Evolutionary conservation across 2,888 invertebrate species (phyloP).

Genomic region (Xanthorhoe designata): DNA sequence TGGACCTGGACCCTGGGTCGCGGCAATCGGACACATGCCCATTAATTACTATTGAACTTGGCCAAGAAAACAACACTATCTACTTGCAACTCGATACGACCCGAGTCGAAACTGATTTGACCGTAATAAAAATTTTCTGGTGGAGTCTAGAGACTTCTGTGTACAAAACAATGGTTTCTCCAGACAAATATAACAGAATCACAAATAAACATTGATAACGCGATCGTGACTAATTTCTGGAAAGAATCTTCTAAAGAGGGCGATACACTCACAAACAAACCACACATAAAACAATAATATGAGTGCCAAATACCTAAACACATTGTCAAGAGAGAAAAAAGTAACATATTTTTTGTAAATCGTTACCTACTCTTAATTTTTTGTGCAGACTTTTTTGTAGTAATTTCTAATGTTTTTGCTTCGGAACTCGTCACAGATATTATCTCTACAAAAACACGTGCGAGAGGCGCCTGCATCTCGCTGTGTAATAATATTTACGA

Average conservation of each 20-base stretch:
- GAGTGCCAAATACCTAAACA: neutral
- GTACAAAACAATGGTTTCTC: neutral
- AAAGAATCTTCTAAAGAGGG: neutral
- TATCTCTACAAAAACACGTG: neutral
- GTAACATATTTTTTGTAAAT: neutral
- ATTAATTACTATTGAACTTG: neutral
- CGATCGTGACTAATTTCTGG: neutral
- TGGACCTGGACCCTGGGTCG: neutral
- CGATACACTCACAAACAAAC: neutral
- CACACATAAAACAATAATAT: neutral
- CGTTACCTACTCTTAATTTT: neutral
- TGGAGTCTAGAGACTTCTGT: neutral
- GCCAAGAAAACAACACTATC: neutral
- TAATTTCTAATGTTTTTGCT: constrained; percentile 1
- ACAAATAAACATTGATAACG: neutral
- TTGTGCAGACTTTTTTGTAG: neutral
- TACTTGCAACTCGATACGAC: neutral
- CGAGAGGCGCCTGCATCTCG: neutral
- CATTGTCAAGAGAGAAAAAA: neutral
- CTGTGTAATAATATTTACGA: neutral
- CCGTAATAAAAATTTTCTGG: neutral
- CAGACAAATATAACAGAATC: neutral
- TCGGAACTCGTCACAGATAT: neutral
- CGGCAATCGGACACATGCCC: neutral
- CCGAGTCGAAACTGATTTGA: neutral